Base-by-base conservation (phyloP, 1,140 invertebrate species). In the Hyles vespertilio region DNA sequence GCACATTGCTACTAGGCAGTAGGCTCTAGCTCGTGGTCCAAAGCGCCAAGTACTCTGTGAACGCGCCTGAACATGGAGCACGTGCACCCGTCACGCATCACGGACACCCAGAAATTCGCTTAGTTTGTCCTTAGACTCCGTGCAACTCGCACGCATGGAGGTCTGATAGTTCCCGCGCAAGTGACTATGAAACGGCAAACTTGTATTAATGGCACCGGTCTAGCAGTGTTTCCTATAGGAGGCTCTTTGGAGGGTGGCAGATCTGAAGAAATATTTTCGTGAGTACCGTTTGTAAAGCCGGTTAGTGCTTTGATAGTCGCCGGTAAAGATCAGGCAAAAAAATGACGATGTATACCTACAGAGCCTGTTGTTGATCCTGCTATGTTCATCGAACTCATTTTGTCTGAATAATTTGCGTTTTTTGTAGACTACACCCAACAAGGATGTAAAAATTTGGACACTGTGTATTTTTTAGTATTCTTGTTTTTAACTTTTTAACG, bases 21-120 rank as follows among this genome's bases (percentile, higher is more conserved):
- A 8, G 32, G 34, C 50, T 32, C 50, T 32, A 8, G 40, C n/a
- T 22, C 40, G 40, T 22, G 22, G n/a, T n/a, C 47, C 2, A 48
- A 22, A 0, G 59, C 56, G 53, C 34, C 48, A 40, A 49, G 51
- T 43, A 44, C 33, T 32, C 49, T 57, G 56, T 64, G 51, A 63
- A 73, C 74, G 74, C 73, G 70, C 68, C 4, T 50, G 71, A 59
- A 67, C 70, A 69, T 73, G 61, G 64, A 61, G 74, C 83, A 86
- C 80, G 79, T 84, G 81, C 79, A 80, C 72, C 63, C 79, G 80
- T 84, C 83, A 87, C 81, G 80, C 80, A 75, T 77, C 72, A 78
- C 66, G 72, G 72, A 73, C 67, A 73, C 74, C 65, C 69, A 81
- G 77, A 79, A 74, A 82, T 81, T 80, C 81, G 74, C 80, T 84